These are phyloP conservation scores for Madoqua kirkii DNA, from an alignment of 2,113 vertebrate species.

Conservation along the genomic window DNA sequence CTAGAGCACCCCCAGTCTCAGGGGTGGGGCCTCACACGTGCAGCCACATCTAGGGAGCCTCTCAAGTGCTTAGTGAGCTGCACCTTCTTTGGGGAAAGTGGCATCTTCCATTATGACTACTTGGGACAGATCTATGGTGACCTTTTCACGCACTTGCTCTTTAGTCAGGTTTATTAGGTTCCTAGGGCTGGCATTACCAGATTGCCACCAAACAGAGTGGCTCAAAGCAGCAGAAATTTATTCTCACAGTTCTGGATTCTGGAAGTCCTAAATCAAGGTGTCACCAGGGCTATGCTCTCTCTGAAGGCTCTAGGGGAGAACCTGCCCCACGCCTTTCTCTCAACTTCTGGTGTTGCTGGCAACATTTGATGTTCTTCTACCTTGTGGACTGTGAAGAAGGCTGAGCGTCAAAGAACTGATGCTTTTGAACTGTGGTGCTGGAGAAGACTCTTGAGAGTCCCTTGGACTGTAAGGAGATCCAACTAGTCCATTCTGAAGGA, in stretches of 20 bases:
- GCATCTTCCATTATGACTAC: background rate
- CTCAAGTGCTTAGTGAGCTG: background rate
- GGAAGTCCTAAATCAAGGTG: background rate
- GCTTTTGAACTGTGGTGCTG: too few species aligned
- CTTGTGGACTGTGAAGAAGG: background rate
- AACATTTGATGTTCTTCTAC: background rate
- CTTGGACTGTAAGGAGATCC: too few species aligned
- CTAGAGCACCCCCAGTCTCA: background rate
- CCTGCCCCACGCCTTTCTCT: background rate
- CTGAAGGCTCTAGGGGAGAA: background rate
- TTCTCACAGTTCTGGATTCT: background rate
- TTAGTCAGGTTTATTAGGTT: background rate
- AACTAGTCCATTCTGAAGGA: too few species aligned
- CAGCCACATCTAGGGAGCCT: background rate
- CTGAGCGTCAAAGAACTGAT: too few species aligned
- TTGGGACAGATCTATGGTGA: background rate
- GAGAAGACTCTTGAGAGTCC: too few species aligned
- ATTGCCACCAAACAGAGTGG: background rate
- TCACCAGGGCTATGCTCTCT: background rate
- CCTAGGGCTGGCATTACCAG: background rate
- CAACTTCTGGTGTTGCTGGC: background rate
- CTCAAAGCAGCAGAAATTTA: background rate
- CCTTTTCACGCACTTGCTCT: background rate
- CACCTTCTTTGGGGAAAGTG: background rate
- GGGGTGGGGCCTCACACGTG: too few species aligned